Percentiles rank a stretch among this genome's conserved stretches.
Evolutionary conservation across 1,140 invertebrate species (phyloP).

Genomic region (Eurosta solidaginis): DNA sequence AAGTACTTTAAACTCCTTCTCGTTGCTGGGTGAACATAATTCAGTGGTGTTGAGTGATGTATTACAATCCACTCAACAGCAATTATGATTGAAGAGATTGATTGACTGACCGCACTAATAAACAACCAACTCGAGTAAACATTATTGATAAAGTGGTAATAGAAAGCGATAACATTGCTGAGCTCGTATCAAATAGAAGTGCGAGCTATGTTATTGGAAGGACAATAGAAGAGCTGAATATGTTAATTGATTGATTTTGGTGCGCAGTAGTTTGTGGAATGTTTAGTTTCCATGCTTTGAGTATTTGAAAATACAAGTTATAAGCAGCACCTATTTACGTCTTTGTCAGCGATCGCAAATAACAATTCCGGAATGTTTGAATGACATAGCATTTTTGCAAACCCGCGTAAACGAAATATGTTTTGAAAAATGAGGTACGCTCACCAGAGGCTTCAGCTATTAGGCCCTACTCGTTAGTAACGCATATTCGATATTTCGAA

Average conservation of each 20-base stretch:
- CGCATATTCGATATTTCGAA: no score
- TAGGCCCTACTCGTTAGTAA: no score
- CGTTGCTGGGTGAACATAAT: background rate
- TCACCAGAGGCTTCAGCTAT: no score
- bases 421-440: no score
- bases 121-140: background rate
- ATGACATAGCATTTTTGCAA: no score
- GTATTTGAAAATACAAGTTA: no score
- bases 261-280: background rate
- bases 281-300: background rate
- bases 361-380: no score
- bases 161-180: no score
- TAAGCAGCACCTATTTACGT: no score
- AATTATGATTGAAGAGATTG: background rate
- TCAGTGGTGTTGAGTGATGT: background rate
- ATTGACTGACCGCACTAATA: slow-evolving; percentile 11
- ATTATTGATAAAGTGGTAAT: slow-evolving; percentile 4
- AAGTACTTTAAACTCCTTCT: background rate
- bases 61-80: slow-evolving; percentile 8
- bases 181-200: no score
- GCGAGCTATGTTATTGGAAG: background rate
- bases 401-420: no score
- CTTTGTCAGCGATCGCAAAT: no score
- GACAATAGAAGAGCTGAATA: background rate
- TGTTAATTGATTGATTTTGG: slow-evolving; percentile 1